Base-by-base conservation (phyloP, 2,888 invertebrate species). In the Caenorhabditis japonica region DNA sequence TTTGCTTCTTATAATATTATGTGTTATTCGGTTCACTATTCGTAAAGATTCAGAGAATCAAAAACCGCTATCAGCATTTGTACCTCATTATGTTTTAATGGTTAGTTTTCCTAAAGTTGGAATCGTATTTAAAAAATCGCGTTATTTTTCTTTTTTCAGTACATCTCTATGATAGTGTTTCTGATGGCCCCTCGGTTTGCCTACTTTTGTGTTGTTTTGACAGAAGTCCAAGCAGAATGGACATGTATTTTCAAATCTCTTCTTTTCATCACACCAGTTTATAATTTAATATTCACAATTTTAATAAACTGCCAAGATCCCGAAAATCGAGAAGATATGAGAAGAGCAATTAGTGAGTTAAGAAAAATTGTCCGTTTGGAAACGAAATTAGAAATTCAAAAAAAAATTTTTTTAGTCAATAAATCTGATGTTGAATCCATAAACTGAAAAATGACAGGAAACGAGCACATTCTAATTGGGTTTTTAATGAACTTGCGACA, bases 261-360 rank as follows among this genome's bases (percentile, higher is more conserved):
- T 0, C 21, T 70, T 0, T 53, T 61, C 34, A 10, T 61, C 0
- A 47, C 55, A 13, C 60, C 69, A 8, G 4, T 61, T 21, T 47
- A 49, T 10, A 70, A 70, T 19, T 43, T 55, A 3, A n/a, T 43
- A 2, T 61, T 60, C 23, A 44, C 58, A 0, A 19, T 70, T 15
- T 13, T 70, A n/a, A 49, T 62, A 3, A 70, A 70, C 30, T 44
- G 51, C 36, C 56, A 70, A 25, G 49, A 56, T 33, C 56, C 51
- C 3, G 52, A 70, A 30, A 38, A 39, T 27, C 30, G 52, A n/a
- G 10, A 27, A 8, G 49, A 56, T 17, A 43, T 70, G 49, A 19
- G 17, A 3, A 55, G 49, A 13, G 47, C 60, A 1, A 3, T 53
- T 8, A 15, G 69, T 69, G 12, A 53, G 47, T 34, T 15, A 13